These are phyloP conservation scores for Nestor notabilis DNA, from an alignment of 2,113 vertebrate species.

Conservation along the genomic window DNA sequence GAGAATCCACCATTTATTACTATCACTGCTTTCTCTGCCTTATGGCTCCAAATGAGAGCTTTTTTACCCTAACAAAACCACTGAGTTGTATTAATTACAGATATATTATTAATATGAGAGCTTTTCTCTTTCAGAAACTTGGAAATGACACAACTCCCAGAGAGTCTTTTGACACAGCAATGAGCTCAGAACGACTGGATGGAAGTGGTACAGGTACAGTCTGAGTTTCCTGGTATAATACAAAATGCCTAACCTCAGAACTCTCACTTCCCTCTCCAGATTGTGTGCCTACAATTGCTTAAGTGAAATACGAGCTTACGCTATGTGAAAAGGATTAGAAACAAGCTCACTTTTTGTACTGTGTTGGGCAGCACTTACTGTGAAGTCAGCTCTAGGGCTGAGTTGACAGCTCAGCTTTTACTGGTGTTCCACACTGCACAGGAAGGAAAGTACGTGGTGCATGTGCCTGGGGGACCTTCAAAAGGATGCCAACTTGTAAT, in stretches of 20 bases:
- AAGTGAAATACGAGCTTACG: background rate
- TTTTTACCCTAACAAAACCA: background rate
- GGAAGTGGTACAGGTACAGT: constrained; percentile 81
- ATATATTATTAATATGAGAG: background rate
- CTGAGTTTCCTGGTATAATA: background rate
- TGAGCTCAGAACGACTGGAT: constrained; percentile 82
- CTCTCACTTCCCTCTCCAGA: background rate
- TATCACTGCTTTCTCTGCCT: background rate
- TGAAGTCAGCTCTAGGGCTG: background rate
- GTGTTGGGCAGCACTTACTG: background rate
- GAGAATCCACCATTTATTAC: background rate
- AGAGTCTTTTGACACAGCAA: constrained; percentile 65
- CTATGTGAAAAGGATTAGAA: background rate
- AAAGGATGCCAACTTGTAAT: background rate
- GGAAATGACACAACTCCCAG: constrained; percentile 69
- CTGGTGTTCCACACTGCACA: background rate
- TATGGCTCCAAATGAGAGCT: background rate
- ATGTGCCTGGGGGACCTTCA: fast-evolving
- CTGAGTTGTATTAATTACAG: background rate
- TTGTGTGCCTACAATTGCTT: background rate
- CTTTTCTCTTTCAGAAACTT: constrained; percentile 74
- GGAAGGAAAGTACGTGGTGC: background rate
- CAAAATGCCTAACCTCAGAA: background rate
- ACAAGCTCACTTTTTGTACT: background rate
- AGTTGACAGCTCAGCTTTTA: background rate